These are phyloP conservation scores for Plotosus lineatus DNA, from an alignment of 2,113 vertebrate genomes.

Conservation along the genomic window DNA sequence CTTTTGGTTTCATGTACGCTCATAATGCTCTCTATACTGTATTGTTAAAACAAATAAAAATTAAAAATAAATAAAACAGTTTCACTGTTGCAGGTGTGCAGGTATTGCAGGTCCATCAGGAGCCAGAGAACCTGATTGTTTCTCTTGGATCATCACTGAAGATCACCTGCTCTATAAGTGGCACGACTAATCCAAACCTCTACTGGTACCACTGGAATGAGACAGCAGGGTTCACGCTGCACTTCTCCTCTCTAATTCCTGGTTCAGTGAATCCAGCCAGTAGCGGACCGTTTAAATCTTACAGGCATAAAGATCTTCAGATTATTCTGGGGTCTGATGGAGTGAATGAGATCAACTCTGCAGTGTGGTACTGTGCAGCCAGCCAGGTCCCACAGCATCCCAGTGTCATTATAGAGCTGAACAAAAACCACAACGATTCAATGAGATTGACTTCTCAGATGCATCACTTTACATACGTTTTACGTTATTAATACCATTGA, in stretches of 20 bases:
- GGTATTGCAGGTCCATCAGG: conserved; percentile 31
- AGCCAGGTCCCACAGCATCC: conserved; percentile 39
- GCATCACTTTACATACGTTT: not conserved
- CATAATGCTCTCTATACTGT: not conserved
- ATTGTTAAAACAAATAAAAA: not conserved
- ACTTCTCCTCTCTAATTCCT: not conserved
- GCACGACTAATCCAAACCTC: not conserved
- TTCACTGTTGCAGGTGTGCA: conserved; percentile 29
- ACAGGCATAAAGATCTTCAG: conserved; percentile 7
- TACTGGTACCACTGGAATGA: not conserved
- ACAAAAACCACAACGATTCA: conserved; percentile 23
- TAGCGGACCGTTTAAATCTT: conserved; percentile 27
- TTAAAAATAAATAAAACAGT: not conserved
- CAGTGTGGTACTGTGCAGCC: conserved; percentile 48
- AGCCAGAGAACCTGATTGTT: not conserved
- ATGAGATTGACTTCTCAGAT: no score
- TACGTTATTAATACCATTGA: no score
- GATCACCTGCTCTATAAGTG: not conserved
- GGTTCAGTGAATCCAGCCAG: conserved; percentile 4
- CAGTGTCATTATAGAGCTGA: conserved; percentile 13
- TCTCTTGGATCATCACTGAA: not conserved
- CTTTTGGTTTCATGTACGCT: not conserved
- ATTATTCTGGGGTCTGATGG: conserved; percentile 17
- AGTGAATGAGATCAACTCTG: not conserved
- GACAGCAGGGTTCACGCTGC: conserved; percentile 4